Conservation (phyloP, 2,797 vertebrate species). For the Eremophila alpestris region DNA sequence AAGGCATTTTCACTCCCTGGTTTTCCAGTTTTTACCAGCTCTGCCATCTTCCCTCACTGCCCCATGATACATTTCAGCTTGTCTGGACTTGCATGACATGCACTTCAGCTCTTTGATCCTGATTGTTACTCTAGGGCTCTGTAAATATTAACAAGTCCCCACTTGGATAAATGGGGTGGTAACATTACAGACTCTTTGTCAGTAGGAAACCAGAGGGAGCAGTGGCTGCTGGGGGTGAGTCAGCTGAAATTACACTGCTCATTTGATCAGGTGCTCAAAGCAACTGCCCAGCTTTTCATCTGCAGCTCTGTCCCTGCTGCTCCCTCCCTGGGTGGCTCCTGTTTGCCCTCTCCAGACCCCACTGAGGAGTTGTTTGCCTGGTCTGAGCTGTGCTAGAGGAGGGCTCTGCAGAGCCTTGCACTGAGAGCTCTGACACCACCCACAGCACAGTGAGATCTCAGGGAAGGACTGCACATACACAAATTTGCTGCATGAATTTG, state of each 20-base stretch:
- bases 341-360: neutral
- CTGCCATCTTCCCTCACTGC: neutral
- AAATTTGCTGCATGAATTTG: neutral
- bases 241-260: neutral
- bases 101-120: neutral
- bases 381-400: neutral
- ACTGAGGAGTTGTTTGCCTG: neutral
- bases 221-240: neutral
- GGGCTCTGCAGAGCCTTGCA: neutral
- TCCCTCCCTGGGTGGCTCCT: neutral
- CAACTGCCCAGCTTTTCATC: neutral
- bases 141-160: conserved; percentile 1
- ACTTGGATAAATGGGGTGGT: neutral
- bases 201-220: neutral
- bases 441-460: neutral
- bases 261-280: neutral
- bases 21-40: neutral
- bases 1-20: neutral
- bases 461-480: neutral
- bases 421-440: neutral
- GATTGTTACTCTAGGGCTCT: neutral
- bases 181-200: neutral
- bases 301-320: neutral
- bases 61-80: neutral
- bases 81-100: neutral